Base-by-base conservation (phyloP, 1,140 invertebrate species). In the Subanguina moxae region DNA sequence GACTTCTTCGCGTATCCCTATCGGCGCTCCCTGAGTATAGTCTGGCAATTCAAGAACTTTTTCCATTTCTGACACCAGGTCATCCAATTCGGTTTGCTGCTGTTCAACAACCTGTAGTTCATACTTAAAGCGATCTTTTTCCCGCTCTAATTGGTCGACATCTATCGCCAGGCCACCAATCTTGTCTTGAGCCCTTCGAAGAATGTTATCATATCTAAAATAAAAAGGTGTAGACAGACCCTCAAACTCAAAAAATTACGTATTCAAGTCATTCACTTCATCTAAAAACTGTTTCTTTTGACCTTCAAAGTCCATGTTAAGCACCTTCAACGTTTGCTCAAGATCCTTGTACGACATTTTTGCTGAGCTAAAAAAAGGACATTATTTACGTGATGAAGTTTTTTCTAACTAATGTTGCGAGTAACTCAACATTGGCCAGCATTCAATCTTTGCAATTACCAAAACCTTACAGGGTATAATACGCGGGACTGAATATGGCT, bases 321-420 rank as follows among this genome's bases (percentile, higher is more conserved):
- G 62, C 23, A 59, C 48, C 27, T 38, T 19, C 21, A 71, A 27
- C 19, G 69, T 45, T 30, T 59, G 48, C 19, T 74, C 28, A 1
- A 71, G 43, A 25, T 71, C 69, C 17, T 70, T 74, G 30, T 62
- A 71, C n/a, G 59, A 62, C 58, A 71, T 43, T 45, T 73, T 72
- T 17, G 48, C 8, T n/a, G 57, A 15, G n/a, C 62, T 64, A 64
- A 64, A 64, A 5, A 61, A 7, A 61, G 23, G 15, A 52, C 17
- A 21, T 52, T 3, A 52, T 3, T 32, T 32, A n/a, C 17, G 28
- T 21, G 7, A 52, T 15, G 48, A 21, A 52, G 8, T 52, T 3
- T 52, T 52, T 19, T 21, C n/a, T 7, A 19, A 15, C n/a, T n/a
- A n/a, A n/a, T n/a, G n/a, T n/a, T n/a, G n/a, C n/a, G n/a, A n/a